These are phyloP conservation scores for Pristionchus pacificus DNA, from an alignment of 1,140 invertebrate genomes.

Conservation along the genomic window DNA sequence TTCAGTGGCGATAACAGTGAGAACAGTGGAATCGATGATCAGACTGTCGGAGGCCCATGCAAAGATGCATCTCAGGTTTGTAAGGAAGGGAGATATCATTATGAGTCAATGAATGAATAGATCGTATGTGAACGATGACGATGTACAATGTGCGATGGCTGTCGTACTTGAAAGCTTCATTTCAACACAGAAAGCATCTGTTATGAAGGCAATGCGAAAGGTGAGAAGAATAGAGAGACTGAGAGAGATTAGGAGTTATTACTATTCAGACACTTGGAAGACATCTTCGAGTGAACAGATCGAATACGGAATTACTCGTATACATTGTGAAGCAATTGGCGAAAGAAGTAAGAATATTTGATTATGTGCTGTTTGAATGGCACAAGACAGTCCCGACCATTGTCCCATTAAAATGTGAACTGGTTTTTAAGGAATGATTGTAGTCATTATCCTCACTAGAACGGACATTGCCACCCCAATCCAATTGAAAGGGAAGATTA, in stretches of 20 bases:
- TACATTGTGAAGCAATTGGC: conserved; percentile 89
- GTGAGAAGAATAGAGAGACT: conserved; percentile 59
- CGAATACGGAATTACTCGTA: conserved; percentile 90
- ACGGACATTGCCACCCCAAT: no score
- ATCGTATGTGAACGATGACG: conserved; percentile 80
- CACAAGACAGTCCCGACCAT: no score
- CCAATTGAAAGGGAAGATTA: no score
- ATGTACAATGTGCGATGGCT: conserved; percentile 89
- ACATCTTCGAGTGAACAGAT: conserved; percentile 86
- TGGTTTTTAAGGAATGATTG: no score
- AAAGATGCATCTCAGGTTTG: conserved; percentile 79
- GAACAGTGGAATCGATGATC: conserved; percentile 98
- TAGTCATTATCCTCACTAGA: no score
- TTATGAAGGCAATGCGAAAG: conserved; percentile 90
- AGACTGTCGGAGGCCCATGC: conserved; percentile 93
- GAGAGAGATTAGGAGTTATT: background rate
- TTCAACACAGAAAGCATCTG: conserved; percentile 93
- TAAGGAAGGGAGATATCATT: no score
- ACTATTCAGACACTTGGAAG: conserved; percentile 76
- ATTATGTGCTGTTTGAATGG: background rate
- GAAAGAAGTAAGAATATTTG: conserved; percentile 74
- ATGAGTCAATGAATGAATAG: no score
- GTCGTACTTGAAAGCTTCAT: conserved; percentile 97
- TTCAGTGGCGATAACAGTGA: conserved; percentile 92
- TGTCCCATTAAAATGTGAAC: no score